phyloP scores from a whole-genome alignment of 2,113 vertebrate genomes.

The Psittacula cyanocephala region DNA sequence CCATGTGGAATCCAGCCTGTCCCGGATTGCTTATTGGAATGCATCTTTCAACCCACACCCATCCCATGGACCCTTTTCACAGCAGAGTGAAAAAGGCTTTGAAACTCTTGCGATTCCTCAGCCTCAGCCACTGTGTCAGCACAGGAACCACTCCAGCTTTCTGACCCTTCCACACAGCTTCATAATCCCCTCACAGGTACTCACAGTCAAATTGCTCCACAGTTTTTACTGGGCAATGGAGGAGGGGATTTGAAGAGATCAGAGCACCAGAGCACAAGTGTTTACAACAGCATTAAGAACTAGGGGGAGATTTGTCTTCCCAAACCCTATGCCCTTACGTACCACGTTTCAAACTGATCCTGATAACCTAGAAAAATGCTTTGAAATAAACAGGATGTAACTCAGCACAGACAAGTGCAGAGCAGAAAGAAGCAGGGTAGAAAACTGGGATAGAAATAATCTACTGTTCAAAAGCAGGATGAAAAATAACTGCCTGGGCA shows the following conservation, averaged over 20 bases:
- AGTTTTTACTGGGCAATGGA: background rate
- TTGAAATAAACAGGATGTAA: constrained; percentile 17
- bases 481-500: background rate
- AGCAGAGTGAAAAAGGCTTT: background rate
- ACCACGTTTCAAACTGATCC: background rate
- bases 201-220: background rate
- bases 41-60: background rate
- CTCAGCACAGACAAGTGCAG: background rate
- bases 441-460: constrained; percentile 8
- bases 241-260: background rate
- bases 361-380: constrained; percentile 38
- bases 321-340: background rate
- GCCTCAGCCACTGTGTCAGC: background rate
- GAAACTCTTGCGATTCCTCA: background rate
- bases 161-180: background rate
- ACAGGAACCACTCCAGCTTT: background rate
- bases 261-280: background rate
- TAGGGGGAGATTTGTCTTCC: background rate
- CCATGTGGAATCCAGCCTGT: background rate
- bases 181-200: background rate
- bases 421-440: background rate
- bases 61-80: background rate
- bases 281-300: background rate
- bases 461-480: constrained; percentile 12
- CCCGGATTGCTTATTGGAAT: background rate